phyloP scores from a whole-genome alignment of 2,797 vertebrate genomes.

The Coendou prehensilis region DNA sequence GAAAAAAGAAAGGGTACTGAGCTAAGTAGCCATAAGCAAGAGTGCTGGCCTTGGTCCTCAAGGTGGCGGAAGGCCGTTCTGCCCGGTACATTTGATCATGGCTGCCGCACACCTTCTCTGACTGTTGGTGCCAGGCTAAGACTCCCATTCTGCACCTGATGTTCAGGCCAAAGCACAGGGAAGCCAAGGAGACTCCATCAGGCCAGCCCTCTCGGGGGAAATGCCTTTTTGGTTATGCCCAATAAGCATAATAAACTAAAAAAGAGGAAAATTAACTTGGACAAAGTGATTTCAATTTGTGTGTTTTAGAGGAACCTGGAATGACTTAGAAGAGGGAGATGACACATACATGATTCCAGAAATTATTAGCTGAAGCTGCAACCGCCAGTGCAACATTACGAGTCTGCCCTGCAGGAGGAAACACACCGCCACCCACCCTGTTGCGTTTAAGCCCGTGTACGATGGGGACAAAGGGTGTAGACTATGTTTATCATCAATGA shows the following conservation, averaged over 20 bases:
- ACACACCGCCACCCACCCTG: fast-evolving
- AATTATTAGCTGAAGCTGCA: neutral
- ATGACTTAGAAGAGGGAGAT: constrained; percentile 35
- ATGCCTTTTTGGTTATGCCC: constrained; percentile 19
- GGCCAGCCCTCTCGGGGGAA: neutral
- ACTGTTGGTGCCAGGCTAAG: neutral
- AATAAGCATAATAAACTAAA: neutral
- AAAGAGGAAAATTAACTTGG: neutral
- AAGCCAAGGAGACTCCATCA: neutral
- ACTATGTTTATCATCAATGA: neutral
- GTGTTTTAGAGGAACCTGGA: constrained; percentile 60
- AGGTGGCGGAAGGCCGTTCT: neutral
- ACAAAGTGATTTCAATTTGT: constrained; percentile 20
- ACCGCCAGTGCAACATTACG: neutral
- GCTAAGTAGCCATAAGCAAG: neutral
- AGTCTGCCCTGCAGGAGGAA: neutral
- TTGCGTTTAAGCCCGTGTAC: fast-evolving
- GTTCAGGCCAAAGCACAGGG: fast-evolving
- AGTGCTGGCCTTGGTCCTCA: neutral
- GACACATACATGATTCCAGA: constrained; percentile 53
- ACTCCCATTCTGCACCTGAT: neutral
- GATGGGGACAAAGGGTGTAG: neutral
- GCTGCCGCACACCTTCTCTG: neutral
- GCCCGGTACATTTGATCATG: neutral
- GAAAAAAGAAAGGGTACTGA: neutral